These are phyloP conservation scores for Drosophila lowei DNA, from an alignment of 1,140 invertebrate species.

Conservation along the genomic window DNA sequence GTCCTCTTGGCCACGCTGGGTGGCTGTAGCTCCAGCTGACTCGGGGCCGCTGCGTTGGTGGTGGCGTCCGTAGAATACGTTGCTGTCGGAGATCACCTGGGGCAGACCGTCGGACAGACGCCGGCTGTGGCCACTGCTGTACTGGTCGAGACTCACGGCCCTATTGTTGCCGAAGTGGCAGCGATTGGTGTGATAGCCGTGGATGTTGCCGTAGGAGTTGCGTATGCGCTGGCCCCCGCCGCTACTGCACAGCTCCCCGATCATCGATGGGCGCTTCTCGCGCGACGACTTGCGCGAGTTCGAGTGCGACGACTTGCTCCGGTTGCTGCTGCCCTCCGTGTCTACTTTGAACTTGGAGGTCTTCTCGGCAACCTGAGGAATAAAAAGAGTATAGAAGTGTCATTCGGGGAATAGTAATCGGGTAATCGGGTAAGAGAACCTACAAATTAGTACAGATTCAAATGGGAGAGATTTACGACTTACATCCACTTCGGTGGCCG, in stretches of 20 bases:
- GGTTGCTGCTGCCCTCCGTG: constrained; percentile 85
- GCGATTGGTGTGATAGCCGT: constrained; percentile 78
- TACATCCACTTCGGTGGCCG: constrained; percentile 90
- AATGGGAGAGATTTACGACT: constrained; percentile 32
- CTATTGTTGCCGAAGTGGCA: constrained; percentile 82
- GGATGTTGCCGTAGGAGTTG: constrained; percentile 82
- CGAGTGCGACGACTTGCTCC: constrained; percentile 78
- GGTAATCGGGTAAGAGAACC: too few relatives aligned
- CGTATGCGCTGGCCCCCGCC: constrained; percentile 79
- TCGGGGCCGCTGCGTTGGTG: constrained; percentile 56
- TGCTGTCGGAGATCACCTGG: constrained; percentile 82
- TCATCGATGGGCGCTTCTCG: constrained; percentile 83
- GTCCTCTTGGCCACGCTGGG: constrained; percentile 42
- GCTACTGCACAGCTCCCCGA: constrained; percentile 82
- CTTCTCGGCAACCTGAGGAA: constrained; percentile 86
- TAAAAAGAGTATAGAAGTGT: too few relatives aligned
- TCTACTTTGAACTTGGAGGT: constrained; percentile 90
- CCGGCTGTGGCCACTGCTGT: constrained; percentile 77
- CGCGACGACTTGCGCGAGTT: constrained; percentile 78
- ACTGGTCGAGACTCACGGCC: constrained; percentile 81
- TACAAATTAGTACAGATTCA: too few relatives aligned
- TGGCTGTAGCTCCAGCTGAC: background rate
- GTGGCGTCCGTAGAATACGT: constrained; percentile 80
- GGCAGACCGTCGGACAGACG: constrained; percentile 80
- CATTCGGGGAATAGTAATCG: too few relatives aligned